Conservation (phyloP, 2,797 vertebrate species). For the Loris lydekkerianus region DNA sequence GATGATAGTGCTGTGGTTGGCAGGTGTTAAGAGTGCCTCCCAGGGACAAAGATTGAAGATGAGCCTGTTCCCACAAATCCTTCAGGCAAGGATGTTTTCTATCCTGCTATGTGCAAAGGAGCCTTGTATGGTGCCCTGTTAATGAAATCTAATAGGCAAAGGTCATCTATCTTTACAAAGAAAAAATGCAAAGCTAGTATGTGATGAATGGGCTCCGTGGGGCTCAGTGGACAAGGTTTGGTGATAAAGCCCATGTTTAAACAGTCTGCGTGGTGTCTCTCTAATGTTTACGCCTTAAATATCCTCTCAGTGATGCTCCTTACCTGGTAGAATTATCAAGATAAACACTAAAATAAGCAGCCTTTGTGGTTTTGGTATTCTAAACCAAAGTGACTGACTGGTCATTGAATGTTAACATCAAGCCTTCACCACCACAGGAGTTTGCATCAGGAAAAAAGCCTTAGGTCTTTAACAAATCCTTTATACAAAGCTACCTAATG, state of each 20-base stretch:
- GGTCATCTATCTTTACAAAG: conserved; percentile 93
- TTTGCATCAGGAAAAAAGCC: conserved; percentile 45
- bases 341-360: conserved; percentile 79
- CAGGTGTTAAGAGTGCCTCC: conserved; percentile 99
- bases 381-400: conserved; percentile 12
- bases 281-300: conserved; percentile 79
- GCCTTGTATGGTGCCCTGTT: conserved; percentile 92
- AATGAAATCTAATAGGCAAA: conserved; percentile 94
- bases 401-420: neutral
- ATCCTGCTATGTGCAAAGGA: conserved; percentile 90
- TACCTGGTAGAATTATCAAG: conserved; percentile 73
- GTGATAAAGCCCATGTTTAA: conserved; percentile 88
- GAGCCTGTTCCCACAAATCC: conserved; percentile 91
- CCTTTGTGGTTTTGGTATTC: conserved; percentile 51
- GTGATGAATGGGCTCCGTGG: conserved; percentile 90
- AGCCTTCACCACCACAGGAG: neutral
- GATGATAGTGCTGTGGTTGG: conserved; percentile 98
- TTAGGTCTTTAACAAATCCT: conserved; percentile 23
- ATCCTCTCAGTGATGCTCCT: conserved; percentile 73
- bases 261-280: conserved; percentile 81
- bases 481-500: conserved; percentile 30
- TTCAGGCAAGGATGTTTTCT: conserved; percentile 92
- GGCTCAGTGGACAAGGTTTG: conserved; percentile 88
- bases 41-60: conserved; percentile 99
- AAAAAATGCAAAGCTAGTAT: conserved; percentile 90